Conservation (phyloP, 1,140 invertebrate species). For the Agrypnia vestita region DNA sequence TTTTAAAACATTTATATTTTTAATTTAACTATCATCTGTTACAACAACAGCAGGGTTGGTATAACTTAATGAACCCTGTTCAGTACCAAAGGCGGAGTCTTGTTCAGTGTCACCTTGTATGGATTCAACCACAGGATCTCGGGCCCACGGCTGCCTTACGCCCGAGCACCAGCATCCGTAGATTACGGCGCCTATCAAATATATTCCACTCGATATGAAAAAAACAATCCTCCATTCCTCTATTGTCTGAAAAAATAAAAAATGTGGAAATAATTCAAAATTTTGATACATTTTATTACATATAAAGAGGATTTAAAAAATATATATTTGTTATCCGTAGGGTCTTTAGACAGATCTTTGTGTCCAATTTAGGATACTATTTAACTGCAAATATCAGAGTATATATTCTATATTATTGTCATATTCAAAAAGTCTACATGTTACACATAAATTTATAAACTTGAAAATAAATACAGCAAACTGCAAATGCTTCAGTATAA, state of each 20-base stretch:
- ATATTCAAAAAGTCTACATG: no score
- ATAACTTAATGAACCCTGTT: constrained; percentile 62
- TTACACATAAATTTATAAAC: no score
- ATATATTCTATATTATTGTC: no score
- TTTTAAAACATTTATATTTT: not conserved
- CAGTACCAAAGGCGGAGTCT: constrained; percentile 49
- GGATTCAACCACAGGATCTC: constrained; percentile 66
- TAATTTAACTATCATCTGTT: constrained; percentile 54
- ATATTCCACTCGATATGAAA: constrained; percentile 85
- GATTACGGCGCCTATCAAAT: constrained; percentile 83
- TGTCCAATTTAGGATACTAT: no score
- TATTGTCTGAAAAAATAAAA: constrained; percentile 74
- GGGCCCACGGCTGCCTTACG: constrained; percentile 86
- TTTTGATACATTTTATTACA: no score
- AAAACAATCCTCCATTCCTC: constrained; percentile 89
- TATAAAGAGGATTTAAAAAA: no score
- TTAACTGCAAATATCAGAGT: no score
- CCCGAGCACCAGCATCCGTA: constrained; percentile 88
- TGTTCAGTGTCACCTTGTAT: constrained; percentile 55
- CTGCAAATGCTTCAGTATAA: no score
- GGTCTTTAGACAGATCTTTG: no score
- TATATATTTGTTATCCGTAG: no score
- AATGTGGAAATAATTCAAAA: no score
- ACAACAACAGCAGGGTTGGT: constrained; percentile 67
- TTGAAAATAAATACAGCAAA: no score